Percentiles rank a stretch among this genome's conserved stretches.
Conservation (phyloP, 92 coral and sea anemone species). For the Metridium senile region DNA sequence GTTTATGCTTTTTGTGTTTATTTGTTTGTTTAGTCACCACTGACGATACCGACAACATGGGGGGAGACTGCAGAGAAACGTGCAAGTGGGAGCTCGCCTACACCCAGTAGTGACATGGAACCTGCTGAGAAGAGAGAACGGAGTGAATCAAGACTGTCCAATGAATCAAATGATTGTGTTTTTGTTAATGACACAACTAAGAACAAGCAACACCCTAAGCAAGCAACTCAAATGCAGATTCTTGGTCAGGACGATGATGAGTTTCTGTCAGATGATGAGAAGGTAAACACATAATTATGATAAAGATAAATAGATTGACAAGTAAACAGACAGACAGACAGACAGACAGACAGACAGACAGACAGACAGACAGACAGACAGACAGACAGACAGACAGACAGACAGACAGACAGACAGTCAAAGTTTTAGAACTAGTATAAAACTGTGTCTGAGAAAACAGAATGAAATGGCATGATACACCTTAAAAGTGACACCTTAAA, state of each 20-base stretch:
- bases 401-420: too few species aligned
- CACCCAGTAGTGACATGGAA: constrained; percentile 62
- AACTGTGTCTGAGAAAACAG: too few species aligned
- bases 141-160: constrained; percentile 55
- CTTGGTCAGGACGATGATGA: constrained; percentile 96
- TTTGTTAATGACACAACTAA: constrained; percentile 4
- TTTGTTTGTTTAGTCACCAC: constrained; percentile 41
- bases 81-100: constrained; percentile 20
- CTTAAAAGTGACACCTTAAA: too few species aligned
- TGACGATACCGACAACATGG: constrained; percentile 60
- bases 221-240: constrained; percentile 57
- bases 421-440: too few species aligned
- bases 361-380: too few species aligned
- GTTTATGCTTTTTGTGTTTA: neutral
- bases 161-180: constrained; percentile 50
- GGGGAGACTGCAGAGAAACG: constrained; percentile 34
- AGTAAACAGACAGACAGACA: neutral
- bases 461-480: too few species aligned
- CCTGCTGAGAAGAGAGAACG: constrained; percentile 72
- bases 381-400: too few species aligned
- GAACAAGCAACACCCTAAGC: constrained; percentile 9
- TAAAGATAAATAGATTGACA: neutral
- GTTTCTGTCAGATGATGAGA: constrained; percentile 94
- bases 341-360: too few species aligned
- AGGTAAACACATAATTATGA: constrained; percentile 57